Evolutionary conservation across 2,113 vertebrate genomes (phyloP), one percentile per base, ranked within the genome.

Genomic region (Oreotrochilus melanogaster): DNA sequence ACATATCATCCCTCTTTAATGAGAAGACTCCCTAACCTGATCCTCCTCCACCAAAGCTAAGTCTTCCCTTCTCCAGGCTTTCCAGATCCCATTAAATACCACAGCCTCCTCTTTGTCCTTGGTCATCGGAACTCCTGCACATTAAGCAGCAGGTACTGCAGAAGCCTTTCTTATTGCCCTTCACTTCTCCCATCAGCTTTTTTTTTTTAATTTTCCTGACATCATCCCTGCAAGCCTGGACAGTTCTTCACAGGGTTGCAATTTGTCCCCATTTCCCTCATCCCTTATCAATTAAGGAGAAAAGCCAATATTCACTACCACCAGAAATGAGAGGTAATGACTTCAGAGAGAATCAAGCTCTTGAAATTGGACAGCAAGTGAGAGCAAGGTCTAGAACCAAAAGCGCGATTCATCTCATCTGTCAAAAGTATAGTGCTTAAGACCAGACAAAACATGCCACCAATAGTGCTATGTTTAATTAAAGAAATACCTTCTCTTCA

Each of bases 401-500:
- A 84, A n/a, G 50, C 51, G 17, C 51, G 35, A 12, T 39, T 39
- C 56, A 65, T 70, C 57, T 58, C 33, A 85, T 23, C n/a, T 88
- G 9, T 67, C 15, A 54, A 19, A 30, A 30, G 39, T 75, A 22
- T 11, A 56, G 10, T 47, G 61, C 27, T 2, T 14, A 66, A 74
- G 7, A 31, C 28, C 48, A 83, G 62, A 30, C 39, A 62, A 92
- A 70, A 37, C 7, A 24, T 8, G 24, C 87, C 66, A 62, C 35
- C 25, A 28, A 50, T 30, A 56, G 25, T 14, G 22, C 25, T 76
- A 73, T 15, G 23, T 60, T 67, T 54, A 50, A 53, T 50, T 47
- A 30, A 22, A 39, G 35, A 33, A 33, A 90, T 31, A 99, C 99
- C 97, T 98, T 99, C 84, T 98, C 97, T 97, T 96, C 96, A 70